phyloP scores from a whole-genome alignment of 2,888 invertebrate genomes.

The Terebella lapidaria region DNA sequence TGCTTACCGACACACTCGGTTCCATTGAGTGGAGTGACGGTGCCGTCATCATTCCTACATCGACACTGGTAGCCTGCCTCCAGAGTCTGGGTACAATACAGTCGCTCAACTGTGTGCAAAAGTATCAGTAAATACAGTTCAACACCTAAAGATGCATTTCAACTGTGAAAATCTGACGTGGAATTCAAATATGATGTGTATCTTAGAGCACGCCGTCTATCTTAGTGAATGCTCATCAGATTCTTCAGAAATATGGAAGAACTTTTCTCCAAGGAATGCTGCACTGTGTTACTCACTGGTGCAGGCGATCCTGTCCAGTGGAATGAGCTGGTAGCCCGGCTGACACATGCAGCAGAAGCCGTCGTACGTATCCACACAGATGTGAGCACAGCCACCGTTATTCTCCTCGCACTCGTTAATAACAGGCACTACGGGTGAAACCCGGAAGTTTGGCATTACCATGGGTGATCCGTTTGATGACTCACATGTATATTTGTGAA shows the following conservation, averaged over 20 bases:
- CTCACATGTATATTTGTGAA: no score
- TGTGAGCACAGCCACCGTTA: slow-evolving; percentile 19
- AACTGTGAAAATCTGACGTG: no score
- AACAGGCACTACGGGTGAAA: background rate
- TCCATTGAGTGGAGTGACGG: slow-evolving; percentile 18
- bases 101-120: slow-evolving; percentile 8
- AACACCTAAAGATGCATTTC: no score
- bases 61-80: slow-evolving; percentile 19
- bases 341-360: slow-evolving; percentile 23
- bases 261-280: no score
- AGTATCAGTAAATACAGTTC: no score
- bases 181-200: no score
- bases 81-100: slow-evolving; percentile 7
- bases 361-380: slow-evolving; percentile 22
- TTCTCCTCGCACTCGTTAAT: slow-evolving; percentile 18
- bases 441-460: no score
- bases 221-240: no score
- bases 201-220: no score
- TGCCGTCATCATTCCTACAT: slow-evolving; percentile 11
- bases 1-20: slow-evolving; percentile 17
- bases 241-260: no score
- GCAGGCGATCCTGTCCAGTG: slow-evolving; percentile 3
- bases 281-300: slow-evolving; percentile 8
- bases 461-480: no score
- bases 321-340: slow-evolving; percentile 14